Base-by-base conservation (phyloP, 2,113 vertebrate genomes). In the Potamarius usumacintae region DNA sequence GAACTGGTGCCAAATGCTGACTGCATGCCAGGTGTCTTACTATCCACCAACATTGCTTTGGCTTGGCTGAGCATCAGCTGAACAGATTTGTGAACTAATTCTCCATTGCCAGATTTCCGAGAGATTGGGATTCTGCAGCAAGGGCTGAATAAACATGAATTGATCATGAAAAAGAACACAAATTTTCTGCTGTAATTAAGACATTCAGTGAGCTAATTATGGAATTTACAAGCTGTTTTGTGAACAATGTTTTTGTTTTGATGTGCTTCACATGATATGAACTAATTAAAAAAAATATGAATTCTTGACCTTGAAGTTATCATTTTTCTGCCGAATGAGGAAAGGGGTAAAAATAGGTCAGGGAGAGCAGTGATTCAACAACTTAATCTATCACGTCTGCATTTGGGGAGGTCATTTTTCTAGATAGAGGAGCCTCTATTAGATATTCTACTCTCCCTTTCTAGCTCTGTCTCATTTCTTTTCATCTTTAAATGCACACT, bases 301-400 rank as follows among this genome's bases (percentile, higher is more conserved):
- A 82, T 90, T 87, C 86, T 67, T n/a, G 69, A 90, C 88, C 91
- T 92, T 91, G 90, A 91, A 91, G 85, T 88, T 87, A 93, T 95
- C 92, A 85, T 86, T 94, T 95, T 93, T 90, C 94, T 87, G 15
- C 3, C 11, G 91, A 90, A 93, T 94, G 87, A 92, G 77, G 69
- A 87, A 89, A 48, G 62, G 67, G 90, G 89, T 92, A 94, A 94
- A 96, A 95, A 96, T 96, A 96, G 94, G 92, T 89, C 85, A 87
- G 88, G 90, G 91, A 90, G 90, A 93, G 91, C 93, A 92, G 89
- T 83, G 65, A 88, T 90, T 90, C 81, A 53, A 67, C 42, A 90
- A 88, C 90, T 78, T 94, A 92, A 94, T 95, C 93, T 90, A 84
- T 89, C 86, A 63, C 82, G 90, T 69, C 90, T 85, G 86, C 85